Percentiles rank a stretch among this genome's conserved stretches.
Conservation (phyloP, 2,797 vertebrate species). For the Platalea minor region DNA sequence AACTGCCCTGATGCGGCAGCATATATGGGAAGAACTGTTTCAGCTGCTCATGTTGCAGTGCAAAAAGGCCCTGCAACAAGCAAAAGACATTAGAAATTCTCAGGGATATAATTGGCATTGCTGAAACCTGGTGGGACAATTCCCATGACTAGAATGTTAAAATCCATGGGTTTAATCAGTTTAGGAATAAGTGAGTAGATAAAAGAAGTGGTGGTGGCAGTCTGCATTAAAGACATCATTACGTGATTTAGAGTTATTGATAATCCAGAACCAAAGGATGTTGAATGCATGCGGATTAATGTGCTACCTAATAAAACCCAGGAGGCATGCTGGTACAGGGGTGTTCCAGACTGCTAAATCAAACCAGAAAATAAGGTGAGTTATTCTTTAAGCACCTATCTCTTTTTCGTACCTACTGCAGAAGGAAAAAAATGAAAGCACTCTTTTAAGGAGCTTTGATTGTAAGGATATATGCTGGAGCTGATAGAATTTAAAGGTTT, state of each 20-base stretch:
- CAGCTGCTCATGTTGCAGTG: neutral
- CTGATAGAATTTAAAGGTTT: slow-evolving; percentile 34
- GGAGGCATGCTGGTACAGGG: neutral
- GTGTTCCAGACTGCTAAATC: slow-evolving; percentile 13
- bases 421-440: neutral
- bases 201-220: neutral
- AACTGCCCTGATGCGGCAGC: neutral
- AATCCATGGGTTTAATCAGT: neutral
- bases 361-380: slow-evolving; percentile 2
- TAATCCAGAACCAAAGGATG: slow-evolving; percentile 16
- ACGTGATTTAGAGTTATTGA: slow-evolving; percentile 29
- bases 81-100: neutral
- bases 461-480: neutral
- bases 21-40: neutral
- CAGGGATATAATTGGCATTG: neutral
- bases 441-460: slow-evolving; percentile 3
- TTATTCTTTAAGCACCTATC: neutral
- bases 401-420: neutral
- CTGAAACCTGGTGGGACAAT: slow-evolving; percentile 21
- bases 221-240: slow-evolving; percentile 4
- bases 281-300: neutral
- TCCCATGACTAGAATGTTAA: slow-evolving; percentile 8
- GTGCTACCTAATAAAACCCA: slow-evolving; percentile 3
- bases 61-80: neutral
- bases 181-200: neutral